These are phyloP conservation scores for Hypotaenidia philippensis DNA, from an alignment of 2,797 vertebrate genomes.

Conservation along the genomic window DNA sequence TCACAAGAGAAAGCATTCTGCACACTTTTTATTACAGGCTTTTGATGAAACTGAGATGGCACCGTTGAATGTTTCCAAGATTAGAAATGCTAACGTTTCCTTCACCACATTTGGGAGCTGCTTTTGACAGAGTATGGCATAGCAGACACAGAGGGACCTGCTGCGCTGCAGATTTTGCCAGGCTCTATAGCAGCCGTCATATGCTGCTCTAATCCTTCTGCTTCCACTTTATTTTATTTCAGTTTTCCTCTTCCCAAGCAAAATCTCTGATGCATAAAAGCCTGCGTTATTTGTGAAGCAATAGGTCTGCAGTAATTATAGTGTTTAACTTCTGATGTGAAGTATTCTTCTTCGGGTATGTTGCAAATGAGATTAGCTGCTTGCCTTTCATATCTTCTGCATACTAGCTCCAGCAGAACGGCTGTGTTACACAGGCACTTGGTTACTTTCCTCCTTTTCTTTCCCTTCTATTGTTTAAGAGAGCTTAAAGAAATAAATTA, in stretches of 20 bases:
- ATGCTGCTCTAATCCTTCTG: slow-evolving; percentile 20
- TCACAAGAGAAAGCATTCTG: background rate
- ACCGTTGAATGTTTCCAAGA: slow-evolving; percentile 34
- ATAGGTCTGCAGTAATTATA: slow-evolving; percentile 37
- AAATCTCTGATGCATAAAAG: background rate
- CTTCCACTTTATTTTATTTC: background rate
- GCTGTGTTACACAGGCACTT: background rate
- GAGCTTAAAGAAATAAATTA: slow-evolving; percentile 1
- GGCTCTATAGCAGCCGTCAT: background rate
- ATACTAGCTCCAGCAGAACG: slow-evolving; percentile 33
- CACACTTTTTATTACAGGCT: slow-evolving; percentile 23
- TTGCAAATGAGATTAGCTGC: slow-evolving; percentile 30
- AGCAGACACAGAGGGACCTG: slow-evolving; percentile 25
- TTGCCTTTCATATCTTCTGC: slow-evolving; percentile 31
- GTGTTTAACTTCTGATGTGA: slow-evolving; percentile 39
- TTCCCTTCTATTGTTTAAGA: background rate
- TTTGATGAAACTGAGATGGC: slow-evolving; percentile 53
- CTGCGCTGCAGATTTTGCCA: slow-evolving; percentile 52
- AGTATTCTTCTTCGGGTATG: background rate
- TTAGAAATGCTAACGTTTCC: slow-evolving; percentile 56
- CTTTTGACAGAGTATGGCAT: slow-evolving; percentile 23
- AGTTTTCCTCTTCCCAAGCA: background rate
- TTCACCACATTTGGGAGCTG: slow-evolving; percentile 32
- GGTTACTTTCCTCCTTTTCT: background rate
- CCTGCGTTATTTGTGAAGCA: slow-evolving; percentile 2